phyloP scores from a whole-genome alignment of 2,797 vertebrate genomes.

The Acanthurus lineatus region DNA sequence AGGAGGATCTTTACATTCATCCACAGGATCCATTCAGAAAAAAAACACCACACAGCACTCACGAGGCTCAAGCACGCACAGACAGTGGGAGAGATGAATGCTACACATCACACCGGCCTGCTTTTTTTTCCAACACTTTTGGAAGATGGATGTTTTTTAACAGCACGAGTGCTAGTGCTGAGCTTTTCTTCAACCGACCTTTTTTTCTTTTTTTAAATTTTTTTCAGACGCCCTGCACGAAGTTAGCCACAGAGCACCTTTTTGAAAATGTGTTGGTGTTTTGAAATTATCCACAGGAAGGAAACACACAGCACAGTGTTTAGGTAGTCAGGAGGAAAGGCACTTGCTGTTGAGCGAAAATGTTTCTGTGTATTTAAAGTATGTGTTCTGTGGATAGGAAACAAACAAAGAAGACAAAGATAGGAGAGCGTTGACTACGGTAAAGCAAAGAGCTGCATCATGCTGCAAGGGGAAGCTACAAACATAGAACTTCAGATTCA shows the following conservation, averaged over 20 bases:
- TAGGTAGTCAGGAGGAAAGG: conserved; percentile 68
- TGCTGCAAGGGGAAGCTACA: too few relatives aligned
- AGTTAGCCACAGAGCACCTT: conserved; percentile 82
- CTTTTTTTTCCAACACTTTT: conserved; percentile 37
- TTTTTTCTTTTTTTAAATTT: neutral
- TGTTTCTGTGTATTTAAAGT: conserved; percentile 35
- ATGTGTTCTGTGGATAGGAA: conserved; percentile 26
- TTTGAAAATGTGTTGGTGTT: conserved; percentile 75
- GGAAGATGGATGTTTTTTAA: conserved; percentile 43
- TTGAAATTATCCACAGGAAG: conserved; percentile 44
- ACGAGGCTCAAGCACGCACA: conserved; percentile 62
- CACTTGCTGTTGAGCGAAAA: conserved; percentile 43
- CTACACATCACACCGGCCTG: conserved; percentile 51
- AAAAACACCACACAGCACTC: conserved; percentile 55
- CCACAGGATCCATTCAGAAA: conserved; percentile 65
- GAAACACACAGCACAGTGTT: conserved; percentile 55
- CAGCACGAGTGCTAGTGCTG: conserved; percentile 44
- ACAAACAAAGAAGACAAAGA: conserved; percentile 43
- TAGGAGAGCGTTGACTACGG: conserved; percentile 41
- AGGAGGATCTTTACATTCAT: conserved; percentile 80
- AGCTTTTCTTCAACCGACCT: conserved; percentile 25
- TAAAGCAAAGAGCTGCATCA: conserved; percentile 23
- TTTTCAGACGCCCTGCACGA: conserved; percentile 46
- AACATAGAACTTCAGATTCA: conserved; percentile 31
- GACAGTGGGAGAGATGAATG: conserved; percentile 39